Base-by-base conservation (phyloP, 2,113 vertebrate species). In the Nyctibius bracteatus region DNA sequence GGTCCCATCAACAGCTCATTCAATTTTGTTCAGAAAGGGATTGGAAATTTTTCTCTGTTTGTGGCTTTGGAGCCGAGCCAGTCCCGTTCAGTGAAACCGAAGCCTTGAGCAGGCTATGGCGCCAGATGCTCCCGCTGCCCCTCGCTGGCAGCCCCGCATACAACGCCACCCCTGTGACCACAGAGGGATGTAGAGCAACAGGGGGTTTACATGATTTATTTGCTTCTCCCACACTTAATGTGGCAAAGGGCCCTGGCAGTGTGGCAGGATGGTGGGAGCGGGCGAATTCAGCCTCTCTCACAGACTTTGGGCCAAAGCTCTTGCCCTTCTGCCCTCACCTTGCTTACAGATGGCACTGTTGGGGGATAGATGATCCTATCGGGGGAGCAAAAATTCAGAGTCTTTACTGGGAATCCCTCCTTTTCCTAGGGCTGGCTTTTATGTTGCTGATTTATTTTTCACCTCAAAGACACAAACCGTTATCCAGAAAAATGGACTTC, bases 121-220 rank as follows among this genome's bases (percentile, higher is more conserved):
- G 37, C 19, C 66, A 63, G 70, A 39, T 17, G 39, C 10, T 61
- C 19, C 47, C 3, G 1, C 47, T 66, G 81, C 25, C 46, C 25
- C 39, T 68, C 3, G 1, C 62, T 21, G 2, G 25, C 59, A 67
- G 44, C 78, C 9, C 27, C 10, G 2, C 0, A 0, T 55, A 30
- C 39, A 71, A 7, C 9, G 31, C 35, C 52, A 25, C 49, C 43
- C n/a, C 35, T 49, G 9, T 1, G 5, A 17, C n/a, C 24, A 33
- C 28, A 41, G 31, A 82, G 24, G 27, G 8, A 30, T 75, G 30
- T 12, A 62, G 24, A 61, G 12, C n/a, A 71, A 13, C 16, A 39
- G 41, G 30, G 18, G 14, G 8, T 72, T 88, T 51, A 54, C 27
- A 5, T 6, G 0, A 43, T 55, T 31, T 59, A 18, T 79, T 88